These are phyloP conservation scores for Conus betulinus DNA, from an alignment of 1,140 invertebrate genomes.

Conservation along the genomic window DNA sequence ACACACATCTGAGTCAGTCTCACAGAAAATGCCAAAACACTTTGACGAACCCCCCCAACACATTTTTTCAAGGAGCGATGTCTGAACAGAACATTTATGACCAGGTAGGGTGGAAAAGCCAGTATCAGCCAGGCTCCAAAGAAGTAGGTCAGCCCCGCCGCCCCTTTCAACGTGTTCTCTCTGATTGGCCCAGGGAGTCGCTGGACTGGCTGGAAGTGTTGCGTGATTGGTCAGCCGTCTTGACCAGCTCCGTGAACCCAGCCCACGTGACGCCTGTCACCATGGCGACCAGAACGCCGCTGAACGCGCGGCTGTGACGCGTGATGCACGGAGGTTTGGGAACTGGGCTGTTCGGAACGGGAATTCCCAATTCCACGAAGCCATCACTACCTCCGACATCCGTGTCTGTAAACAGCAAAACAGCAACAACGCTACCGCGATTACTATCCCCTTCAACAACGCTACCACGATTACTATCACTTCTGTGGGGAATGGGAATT, in stretches of 20 bases:
- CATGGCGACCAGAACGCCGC: slow-evolving; percentile 22
- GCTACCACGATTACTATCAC: no score
- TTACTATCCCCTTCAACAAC: no score
- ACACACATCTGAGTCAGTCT: slow-evolving; percentile 53
- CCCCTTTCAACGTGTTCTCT: slow-evolving; percentile 84
- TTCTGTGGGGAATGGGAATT: not conserved
- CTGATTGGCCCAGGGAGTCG: not conserved
- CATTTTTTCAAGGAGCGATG: not conserved
- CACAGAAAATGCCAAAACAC: slow-evolving; percentile 49
- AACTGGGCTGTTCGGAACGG: not conserved
- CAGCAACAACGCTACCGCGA: no score
- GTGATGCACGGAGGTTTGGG: slow-evolving; percentile 3
- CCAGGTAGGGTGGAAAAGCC: slow-evolving; percentile 92
- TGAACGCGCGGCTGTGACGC: slow-evolving; percentile 22
- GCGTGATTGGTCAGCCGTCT: slow-evolving; percentile 16
- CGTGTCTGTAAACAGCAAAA: slow-evolving; percentile 14
- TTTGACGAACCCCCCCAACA: slow-evolving; percentile 7
- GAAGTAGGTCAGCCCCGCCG: slow-evolving; percentile 96
- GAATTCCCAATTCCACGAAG: not conserved
- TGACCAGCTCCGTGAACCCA: slow-evolving; percentile 28
- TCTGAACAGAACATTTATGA: slow-evolving; percentile 75
- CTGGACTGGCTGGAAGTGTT: not conserved
- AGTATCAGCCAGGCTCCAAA: slow-evolving; percentile 94
- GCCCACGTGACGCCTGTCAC: slow-evolving; percentile 31
- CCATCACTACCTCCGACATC: slow-evolving; percentile 25